Evolutionary conservation across 2,888 invertebrate species (phyloP), one percentile per base, ranked within the genome.

Genomic region (Rhopalosiphum nymphaeae): DNA sequence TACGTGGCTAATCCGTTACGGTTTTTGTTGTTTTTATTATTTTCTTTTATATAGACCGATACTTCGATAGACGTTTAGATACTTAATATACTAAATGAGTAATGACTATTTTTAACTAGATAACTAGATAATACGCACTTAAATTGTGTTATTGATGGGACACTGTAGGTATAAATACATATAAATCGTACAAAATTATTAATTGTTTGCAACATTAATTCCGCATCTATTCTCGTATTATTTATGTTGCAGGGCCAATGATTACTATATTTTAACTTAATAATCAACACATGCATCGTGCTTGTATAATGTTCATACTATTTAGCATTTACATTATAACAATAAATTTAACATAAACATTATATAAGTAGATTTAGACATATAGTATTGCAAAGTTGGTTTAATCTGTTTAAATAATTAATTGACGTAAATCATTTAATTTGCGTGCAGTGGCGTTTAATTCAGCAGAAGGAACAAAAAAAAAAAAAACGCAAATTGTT

Each of bases 1-100:
- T 21, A 53, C 56, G 86, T 46, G n/a, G 92, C 21, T 87, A 56
- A 89, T 93, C 46, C 78, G 93, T 93, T n/a, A 89, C 93, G 93
- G 93, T 89, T 56, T 46, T 93, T 89, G 78, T 89, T 93, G 78
- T 53, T 56, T 42, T 36, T 67, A n/a, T 36, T 26, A 89, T 57
- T 1, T 44, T n/a, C 0, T 61, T 21, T n/a, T 89, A 29, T 88
- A 88, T 42, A 36, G 49, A 53, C 21, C 53, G 29, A 85, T 44
- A 25, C n/a, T 88, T 16, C 53, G 29, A 85, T 44, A 86, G 86
- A 44, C 46, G 1, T 29, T 29, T 49, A 86, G 86, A 46, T 36
- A 56, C 42, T 25, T 78, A 16, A 78, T 78, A 21, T 78, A 78
- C 29, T 25, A 16, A 36, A n/a, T 36, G 36, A 36, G 36, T 78